Evolutionary conservation across 2,888 invertebrate species (phyloP).

Genomic region (Eurytoma adleriae): DNA sequence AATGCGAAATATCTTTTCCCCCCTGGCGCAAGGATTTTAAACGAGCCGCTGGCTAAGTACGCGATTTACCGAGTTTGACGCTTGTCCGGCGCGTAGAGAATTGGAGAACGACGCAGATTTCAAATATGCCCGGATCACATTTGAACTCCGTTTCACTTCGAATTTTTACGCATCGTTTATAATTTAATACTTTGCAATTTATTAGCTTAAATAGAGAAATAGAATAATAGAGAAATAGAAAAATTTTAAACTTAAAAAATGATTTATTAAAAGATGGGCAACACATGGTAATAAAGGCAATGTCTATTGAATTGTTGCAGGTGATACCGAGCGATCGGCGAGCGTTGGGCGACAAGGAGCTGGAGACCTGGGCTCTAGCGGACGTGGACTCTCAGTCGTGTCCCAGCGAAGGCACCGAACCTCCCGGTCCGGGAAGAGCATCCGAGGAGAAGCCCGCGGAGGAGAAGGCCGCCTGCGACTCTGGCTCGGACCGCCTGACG

Average conservation of each 20-base stretch:
- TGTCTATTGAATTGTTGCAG: conserved; percentile 59
- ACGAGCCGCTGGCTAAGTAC: not conserved
- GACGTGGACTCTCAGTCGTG: conserved; percentile 46
- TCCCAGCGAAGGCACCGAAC: conserved; percentile 46
- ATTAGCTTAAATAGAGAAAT: too few species aligned
- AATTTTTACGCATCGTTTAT: too few species aligned
- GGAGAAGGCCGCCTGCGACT: conserved; percentile 55
- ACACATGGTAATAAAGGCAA: too few species aligned
- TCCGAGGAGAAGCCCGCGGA: conserved; percentile 57
- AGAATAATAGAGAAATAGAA: too few species aligned
- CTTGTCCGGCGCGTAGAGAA: too few species aligned
- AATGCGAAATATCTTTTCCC: not conserved
- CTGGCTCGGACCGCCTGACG: conserved; percentile 66
- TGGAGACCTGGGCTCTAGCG: conserved; percentile 70
- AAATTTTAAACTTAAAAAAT: too few species aligned
- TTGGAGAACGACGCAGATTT: too few species aligned
- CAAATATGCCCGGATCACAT: too few species aligned
- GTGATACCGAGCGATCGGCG: conserved; percentile 73
- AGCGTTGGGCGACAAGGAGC: conserved; percentile 66
- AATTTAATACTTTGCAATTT: too few species aligned
- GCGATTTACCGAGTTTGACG: not conserved
- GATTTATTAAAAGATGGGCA: too few species aligned
- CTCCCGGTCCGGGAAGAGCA: conserved; percentile 31
- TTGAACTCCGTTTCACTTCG: too few species aligned
- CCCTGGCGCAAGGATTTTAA: not conserved